These are phyloP conservation scores for Cherax destructor DNA, from an alignment of 1,140 invertebrate species.

Conservation along the genomic window DNA sequence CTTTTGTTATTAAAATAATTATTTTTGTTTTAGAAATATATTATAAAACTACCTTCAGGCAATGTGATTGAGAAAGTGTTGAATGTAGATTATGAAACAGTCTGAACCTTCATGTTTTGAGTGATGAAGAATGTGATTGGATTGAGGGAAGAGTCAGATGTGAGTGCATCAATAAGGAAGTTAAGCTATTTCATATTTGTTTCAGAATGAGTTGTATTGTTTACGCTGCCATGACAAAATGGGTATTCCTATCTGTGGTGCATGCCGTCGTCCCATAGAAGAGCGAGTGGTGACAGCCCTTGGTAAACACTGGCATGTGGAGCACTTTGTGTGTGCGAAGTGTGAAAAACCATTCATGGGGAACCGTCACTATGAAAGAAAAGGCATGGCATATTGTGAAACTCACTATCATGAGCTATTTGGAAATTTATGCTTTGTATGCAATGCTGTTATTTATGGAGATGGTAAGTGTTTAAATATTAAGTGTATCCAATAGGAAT, in stretches of 20 bases:
- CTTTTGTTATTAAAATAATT: no score
- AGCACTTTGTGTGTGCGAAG: slow-evolving; percentile 99
- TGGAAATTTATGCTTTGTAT: slow-evolving; percentile 98
- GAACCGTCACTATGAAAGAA: slow-evolving; percentile 99
- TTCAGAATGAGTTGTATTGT: slow-evolving; percentile 95
- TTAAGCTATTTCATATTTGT: no score
- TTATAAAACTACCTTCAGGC: no score
- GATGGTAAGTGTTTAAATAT: slow-evolving; percentile 85
- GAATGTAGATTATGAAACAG: no score
- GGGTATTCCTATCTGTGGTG: slow-evolving; percentile 87
- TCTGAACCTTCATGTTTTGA: no score
- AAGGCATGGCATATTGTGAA: slow-evolving; percentile 98
- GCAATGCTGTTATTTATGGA: slow-evolving; percentile 97
- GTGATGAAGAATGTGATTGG: no score
- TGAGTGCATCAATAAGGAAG: no score
- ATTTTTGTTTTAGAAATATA: no score
- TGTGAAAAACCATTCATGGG: slow-evolving; percentile 99
- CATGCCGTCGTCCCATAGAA: slow-evolving; percentile 92
- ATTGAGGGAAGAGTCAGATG: no score
- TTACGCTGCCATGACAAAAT: slow-evolving; percentile 99
- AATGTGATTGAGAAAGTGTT: no score
- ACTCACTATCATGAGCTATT: slow-evolving; percentile 99
- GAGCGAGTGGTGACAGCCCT: slow-evolving; percentile 96
- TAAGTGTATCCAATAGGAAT: background rate
- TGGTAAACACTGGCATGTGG: slow-evolving; percentile 99